Evolutionary conservation across 1,140 invertebrate species (phyloP).

Genomic region (Lithobius niger): DNA sequence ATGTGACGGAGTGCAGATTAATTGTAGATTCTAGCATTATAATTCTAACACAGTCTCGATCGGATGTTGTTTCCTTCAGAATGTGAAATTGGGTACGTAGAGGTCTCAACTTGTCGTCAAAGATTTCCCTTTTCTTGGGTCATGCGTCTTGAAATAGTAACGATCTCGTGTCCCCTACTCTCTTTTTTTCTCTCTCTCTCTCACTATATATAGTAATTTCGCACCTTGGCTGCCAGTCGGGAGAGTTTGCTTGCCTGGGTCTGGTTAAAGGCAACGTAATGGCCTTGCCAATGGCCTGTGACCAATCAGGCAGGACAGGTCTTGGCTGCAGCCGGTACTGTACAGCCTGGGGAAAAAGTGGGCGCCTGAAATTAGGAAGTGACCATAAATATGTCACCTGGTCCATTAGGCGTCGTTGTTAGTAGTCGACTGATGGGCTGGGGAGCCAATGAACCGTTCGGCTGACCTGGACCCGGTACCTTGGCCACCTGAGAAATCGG

Average conservation of each 20-base stretch:
- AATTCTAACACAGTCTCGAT: too few relatives aligned
- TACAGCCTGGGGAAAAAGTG: not conserved
- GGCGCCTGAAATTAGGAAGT: not conserved
- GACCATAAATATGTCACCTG: conserved; percentile 3
- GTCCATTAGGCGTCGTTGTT: not conserved
- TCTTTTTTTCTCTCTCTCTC: not conserved
- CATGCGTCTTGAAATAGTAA: too few relatives aligned
- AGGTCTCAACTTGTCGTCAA: too few relatives aligned
- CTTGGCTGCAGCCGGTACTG: not conserved
- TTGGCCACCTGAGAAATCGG: conserved; percentile 1
- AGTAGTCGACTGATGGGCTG: not conserved
- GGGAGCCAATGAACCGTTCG: not conserved
- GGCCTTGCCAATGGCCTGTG: not conserved
- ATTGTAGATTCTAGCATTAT: too few relatives aligned
- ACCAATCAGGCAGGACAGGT: not conserved
- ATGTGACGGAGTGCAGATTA: too few relatives aligned
- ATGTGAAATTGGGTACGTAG: too few relatives aligned
- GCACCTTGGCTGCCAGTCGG: too few relatives aligned
- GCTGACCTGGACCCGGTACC: not conserved
- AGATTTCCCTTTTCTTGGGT: too few relatives aligned
- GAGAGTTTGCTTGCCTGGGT: not conserved
- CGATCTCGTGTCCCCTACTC: too few relatives aligned
- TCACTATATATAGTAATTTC: not conserved
- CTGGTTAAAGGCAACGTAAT: too few relatives aligned
- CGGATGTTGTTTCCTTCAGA: too few relatives aligned